These are phyloP conservation scores for Heliconius erato DNA, from an alignment of 2,888 invertebrate genomes.

Conservation along the genomic window DNA sequence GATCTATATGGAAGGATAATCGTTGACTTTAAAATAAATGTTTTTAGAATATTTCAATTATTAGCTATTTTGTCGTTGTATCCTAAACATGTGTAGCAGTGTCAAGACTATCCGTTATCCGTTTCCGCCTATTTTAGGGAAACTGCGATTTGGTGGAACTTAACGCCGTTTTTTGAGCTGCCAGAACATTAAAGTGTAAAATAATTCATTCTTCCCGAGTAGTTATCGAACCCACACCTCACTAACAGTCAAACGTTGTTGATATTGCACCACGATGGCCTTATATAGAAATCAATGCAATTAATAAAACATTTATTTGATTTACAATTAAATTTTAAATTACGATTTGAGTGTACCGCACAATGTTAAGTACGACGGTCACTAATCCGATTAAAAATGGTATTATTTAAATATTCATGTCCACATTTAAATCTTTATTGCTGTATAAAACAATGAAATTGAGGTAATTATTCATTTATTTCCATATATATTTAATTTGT, in stretches of 20 bases:
- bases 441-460: not conserved
- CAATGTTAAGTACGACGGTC: not conserved
- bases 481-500: not conserved
- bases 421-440: not conserved
- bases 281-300: not conserved
- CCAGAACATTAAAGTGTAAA: no score
- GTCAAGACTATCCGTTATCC: no score
- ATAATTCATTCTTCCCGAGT: not conserved
- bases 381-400: constrained; percentile 14
- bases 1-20: no score
- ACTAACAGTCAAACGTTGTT: not conserved
- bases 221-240: not conserved
- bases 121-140: no score
- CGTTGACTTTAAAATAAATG: no score
- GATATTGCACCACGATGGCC: not conserved
- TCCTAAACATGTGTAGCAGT: no score
- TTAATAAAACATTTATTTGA: not conserved
- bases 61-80: no score
- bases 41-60: no score
- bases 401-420: constrained; percentile 7
- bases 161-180: no score
- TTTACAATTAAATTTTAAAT: not conserved
- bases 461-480: not conserved
- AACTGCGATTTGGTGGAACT: no score
- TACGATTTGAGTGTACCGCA: not conserved